These are phyloP conservation scores for Neodiprion lecontei DNA, from an alignment of 1,140 invertebrate genomes.

Conservation along the genomic window DNA sequence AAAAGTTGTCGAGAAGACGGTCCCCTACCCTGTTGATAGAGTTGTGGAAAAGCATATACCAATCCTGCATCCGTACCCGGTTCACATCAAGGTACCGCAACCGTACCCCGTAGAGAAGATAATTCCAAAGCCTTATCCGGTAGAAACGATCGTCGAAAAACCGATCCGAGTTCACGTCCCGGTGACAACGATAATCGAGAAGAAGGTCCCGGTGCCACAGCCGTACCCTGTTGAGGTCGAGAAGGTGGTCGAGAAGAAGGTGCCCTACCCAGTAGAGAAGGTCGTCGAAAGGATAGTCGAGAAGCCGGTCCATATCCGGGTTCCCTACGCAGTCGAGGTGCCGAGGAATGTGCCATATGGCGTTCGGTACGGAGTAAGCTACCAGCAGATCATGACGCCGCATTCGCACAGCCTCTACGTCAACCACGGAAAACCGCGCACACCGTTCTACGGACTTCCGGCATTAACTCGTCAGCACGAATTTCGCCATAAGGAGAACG, in stretches of 20 bases:
- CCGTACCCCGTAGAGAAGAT: slow-evolving; percentile 63
- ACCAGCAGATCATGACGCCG: slow-evolving; percentile 44
- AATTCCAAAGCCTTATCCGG: slow-evolving; percentile 49
- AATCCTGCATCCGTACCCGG: slow-evolving; percentile 57
- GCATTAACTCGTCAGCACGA: slow-evolving; percentile 23
- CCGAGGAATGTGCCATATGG: slow-evolving; percentile 35
- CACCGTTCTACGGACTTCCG: slow-evolving; percentile 4
- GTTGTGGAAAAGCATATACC: slow-evolving; percentile 59
- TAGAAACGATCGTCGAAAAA: slow-evolving; percentile 65
- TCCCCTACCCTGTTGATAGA: slow-evolving; percentile 42
- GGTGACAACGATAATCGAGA: slow-evolving; percentile 56
- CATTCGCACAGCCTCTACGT: slow-evolving; percentile 32
- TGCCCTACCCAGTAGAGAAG: slow-evolving; percentile 38
- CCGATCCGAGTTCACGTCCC: slow-evolving; percentile 58
- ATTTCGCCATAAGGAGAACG: slow-evolving; percentile 9
- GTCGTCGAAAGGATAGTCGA: slow-evolving; percentile 61
- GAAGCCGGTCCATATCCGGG: slow-evolving; percentile 33
- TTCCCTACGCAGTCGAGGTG: slow-evolving; percentile 29
- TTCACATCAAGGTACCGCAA: slow-evolving; percentile 46
- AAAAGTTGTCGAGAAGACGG: slow-evolving; percentile 60
- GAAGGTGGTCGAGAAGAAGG: slow-evolving; percentile 39
- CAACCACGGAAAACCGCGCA: neutral
- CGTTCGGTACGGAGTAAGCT: slow-evolving; percentile 40
- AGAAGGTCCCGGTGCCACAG: slow-evolving; percentile 40
- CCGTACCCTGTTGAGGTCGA: slow-evolving; percentile 48